Conservation (phyloP, 2,888 invertebrate genomes). For the Lycocerus yunnanus region DNA sequence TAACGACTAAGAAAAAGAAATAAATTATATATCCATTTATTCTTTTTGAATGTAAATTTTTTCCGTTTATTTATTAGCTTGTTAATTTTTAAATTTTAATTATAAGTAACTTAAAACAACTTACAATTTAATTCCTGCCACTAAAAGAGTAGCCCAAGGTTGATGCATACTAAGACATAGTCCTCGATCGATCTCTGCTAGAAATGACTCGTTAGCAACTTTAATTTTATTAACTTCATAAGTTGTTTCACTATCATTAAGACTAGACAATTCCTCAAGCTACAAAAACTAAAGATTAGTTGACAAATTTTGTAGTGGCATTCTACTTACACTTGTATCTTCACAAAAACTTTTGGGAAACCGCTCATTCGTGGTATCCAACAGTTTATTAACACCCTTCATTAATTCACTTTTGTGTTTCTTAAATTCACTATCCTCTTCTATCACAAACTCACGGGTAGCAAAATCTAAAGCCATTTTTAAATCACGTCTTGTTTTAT, state of each 20-base stretch:
- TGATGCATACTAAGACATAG: constrained; percentile 94
- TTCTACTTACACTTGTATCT: constrained; percentile 13
- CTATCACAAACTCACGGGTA: constrained; percentile 41
- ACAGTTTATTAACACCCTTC: constrained; percentile 39
- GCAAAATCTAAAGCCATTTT: constrained; percentile 53
- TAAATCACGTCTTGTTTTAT: constrained; percentile 46
- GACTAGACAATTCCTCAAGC: not conserved
- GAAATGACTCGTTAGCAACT: constrained; percentile 50
- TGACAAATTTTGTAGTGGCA: not conserved
- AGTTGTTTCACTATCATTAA: not conserved
- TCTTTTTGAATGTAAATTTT: too few relatives aligned
- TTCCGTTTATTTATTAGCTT: too few relatives aligned
- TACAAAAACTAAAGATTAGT: not conserved
- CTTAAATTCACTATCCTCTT: constrained; percentile 42
- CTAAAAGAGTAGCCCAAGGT: constrained; percentile 91
- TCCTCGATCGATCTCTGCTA: constrained; percentile 62
- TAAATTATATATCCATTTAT: too few relatives aligned
- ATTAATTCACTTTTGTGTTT: constrained; percentile 37
- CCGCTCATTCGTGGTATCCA: constrained; percentile 37
- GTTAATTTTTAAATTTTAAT: too few relatives aligned
- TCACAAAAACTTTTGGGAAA: constrained; percentile 39
- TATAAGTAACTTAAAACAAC: constrained; percentile 32
- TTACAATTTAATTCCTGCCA: constrained; percentile 91
- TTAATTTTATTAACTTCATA: constrained; percentile 30
- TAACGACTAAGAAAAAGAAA: too few relatives aligned